Evolutionary conservation across 2,888 invertebrate species (phyloP), one percentile per base, ranked within the genome.

Genomic region (Rhagophthalmus giganteus): DNA sequence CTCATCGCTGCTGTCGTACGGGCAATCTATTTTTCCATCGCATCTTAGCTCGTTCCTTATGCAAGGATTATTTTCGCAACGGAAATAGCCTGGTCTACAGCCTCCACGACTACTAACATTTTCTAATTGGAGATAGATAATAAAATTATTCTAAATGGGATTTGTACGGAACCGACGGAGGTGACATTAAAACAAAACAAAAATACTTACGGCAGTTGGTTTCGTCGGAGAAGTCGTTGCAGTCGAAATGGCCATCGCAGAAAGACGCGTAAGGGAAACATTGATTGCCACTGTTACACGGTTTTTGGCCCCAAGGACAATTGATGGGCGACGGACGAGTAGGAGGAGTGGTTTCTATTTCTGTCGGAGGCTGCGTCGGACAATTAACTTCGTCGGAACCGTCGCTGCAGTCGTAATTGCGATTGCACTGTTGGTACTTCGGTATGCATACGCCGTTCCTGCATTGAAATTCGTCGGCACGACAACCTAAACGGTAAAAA

Each of bases 31-130:
- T 59, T 78, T 81, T 31, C 85, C 85, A 70, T 91, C 81, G 72
- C 89, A 90, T 54, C 84, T 81, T 51, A 80, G 80, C 34, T 76
- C 73, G 47, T 77, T 70, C 33, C 80, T 77, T 62, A 92, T 87
- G 73, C 90, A 92, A 16, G 87, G 86, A 33, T 89, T 90, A 68
- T 86, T 88, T 66, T 87, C 85, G 73, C 91, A 91, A 58, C 83
- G 80, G 78, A 85, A 86, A 68, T 82, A 77, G 62, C 78, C 72
- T 52, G 63, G 60, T 32, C 71, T 63, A 70, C 86, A 86, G 58
- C 67, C 66, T 14, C 27, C 16, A 26, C 11, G 20, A 30, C 9
- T 25, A 42, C 32, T 50, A 28, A 37, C 13, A 30, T 24, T 39
- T n/a, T 35, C 49, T 50, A 32, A 15, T 28, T 20, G 33, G 2